Percentiles rank a stretch among this genome's conserved stretches.
These are phyloP conservation scores for Eupithecia abbreviata DNA, from an alignment of 2,888 invertebrate genomes.

Conservation along the genomic window DNA sequence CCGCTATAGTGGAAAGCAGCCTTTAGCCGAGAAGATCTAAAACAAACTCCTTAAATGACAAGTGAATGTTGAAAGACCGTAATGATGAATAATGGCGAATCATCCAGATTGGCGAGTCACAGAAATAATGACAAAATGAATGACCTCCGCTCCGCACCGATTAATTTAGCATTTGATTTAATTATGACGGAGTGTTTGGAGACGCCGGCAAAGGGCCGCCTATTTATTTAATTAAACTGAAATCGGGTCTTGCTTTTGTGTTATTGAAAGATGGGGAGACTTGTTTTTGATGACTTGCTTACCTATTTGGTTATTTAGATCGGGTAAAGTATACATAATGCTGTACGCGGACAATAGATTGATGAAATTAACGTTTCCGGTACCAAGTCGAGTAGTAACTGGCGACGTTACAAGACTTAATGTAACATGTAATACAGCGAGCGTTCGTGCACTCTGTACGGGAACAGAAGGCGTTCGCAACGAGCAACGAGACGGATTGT, in stretches of 20 bases:
- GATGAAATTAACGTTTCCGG: no score
- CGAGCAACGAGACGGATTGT: no score
- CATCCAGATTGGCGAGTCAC: slow-evolving; percentile 36
- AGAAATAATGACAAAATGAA: slow-evolving; percentile 32
- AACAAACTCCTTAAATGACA: slow-evolving; percentile 1
- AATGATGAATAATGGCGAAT: slow-evolving; percentile 40
- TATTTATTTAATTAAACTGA: not conserved
- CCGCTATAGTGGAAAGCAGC: not conserved
- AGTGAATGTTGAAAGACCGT: not conserved
- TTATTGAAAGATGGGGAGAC: not conserved
- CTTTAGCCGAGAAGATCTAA: not conserved
- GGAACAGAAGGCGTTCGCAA: no score
- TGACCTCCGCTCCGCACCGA: slow-evolving; percentile 29
- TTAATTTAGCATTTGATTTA: slow-evolving; percentile 33
- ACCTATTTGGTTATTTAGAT: not conserved
- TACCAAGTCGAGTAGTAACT: no score
- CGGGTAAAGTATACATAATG: not conserved
- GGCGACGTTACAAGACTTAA: no score
- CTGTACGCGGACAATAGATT: no score
- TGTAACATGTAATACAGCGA: no score
- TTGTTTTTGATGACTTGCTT: not conserved
- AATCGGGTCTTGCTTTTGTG: not conserved
- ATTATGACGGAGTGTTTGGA: slow-evolving; percentile 33
- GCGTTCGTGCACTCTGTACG: no score
- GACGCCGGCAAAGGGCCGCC: slow-evolving; percentile 16